These are phyloP conservation scores for Drosophila mayri DNA, from an alignment of 1,140 invertebrate genomes.

Conservation along the genomic window DNA sequence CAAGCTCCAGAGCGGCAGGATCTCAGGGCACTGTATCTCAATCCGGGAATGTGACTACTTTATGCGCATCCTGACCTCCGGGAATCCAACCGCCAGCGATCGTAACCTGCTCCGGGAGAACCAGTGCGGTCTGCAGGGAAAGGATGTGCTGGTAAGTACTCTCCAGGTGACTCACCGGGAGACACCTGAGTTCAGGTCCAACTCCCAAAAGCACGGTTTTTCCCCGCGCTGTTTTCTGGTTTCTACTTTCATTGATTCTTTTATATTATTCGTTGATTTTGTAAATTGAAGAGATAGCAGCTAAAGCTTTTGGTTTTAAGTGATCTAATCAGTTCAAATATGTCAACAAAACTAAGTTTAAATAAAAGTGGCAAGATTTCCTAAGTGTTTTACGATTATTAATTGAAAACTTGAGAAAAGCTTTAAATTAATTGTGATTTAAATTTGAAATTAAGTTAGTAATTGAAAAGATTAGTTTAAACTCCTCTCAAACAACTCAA, in stretches of 20 bases:
- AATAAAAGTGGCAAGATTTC: background rate
- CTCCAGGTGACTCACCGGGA: background rate
- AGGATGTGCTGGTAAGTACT: slow-evolving; percentile 42
- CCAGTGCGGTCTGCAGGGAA: slow-evolving; percentile 39
- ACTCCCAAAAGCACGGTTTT: slow-evolving; percentile 2
- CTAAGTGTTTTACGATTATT: background rate
- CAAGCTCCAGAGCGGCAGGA: slow-evolving; percentile 18
- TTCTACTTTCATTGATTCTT: slow-evolving; percentile 19
- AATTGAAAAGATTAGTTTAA: too few relatives aligned
- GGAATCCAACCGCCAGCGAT: slow-evolving; percentile 29
- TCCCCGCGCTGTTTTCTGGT: background rate
- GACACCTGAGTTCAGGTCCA: background rate
- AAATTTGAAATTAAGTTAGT: too few relatives aligned
- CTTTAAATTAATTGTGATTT: too few relatives aligned
- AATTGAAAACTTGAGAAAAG: background rate
- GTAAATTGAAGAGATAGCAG: background rate
- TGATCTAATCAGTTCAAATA: slow-evolving; percentile 11
- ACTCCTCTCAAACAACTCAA: too few relatives aligned
- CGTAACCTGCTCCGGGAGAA: slow-evolving; percentile 58
- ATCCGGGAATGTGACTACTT: slow-evolving; percentile 57
- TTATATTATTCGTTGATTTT: background rate
- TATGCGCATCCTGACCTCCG: slow-evolving; percentile 43
- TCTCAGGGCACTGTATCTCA: slow-evolving; percentile 48
- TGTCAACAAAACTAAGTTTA: slow-evolving; percentile 12
- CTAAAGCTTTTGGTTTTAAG: slow-evolving; percentile 8